A percentile compares a stretch with the other conserved stretches of the same genome.
Evolutionary conservation across 2,113 vertebrate genomes (phyloP).

Genomic region (Symphodus melops): DNA sequence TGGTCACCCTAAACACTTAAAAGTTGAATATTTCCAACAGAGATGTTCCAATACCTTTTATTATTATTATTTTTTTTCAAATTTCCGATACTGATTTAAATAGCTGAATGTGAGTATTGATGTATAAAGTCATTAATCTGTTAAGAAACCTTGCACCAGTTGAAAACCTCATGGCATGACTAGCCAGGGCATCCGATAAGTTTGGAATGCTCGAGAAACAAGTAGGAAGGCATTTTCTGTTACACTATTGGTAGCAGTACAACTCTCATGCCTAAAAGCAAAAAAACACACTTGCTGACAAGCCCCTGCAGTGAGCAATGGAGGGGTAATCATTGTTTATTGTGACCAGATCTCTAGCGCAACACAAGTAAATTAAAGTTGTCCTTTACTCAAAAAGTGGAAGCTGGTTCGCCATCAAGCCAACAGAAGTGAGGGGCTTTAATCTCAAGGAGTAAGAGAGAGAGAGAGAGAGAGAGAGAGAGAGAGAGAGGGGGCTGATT

Average conservation of each 20-base stretch:
- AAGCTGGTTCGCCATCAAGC: constrained; percentile 40
- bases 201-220: too few relatives aligned
- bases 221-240: neutral
- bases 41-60: too few relatives aligned
- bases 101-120: too few relatives aligned
- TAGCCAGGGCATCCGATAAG: too few relatives aligned
- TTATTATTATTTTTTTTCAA: too few relatives aligned
- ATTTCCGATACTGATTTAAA: too few relatives aligned
- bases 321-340: constrained; percentile 45
- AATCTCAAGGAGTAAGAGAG: constrained; percentile 33
- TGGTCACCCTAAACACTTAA: neutral
- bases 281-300: constrained; percentile 22
- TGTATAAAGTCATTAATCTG: too few relatives aligned
- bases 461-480: constrained; percentile 5
- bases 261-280: neutral
- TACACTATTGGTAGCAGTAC: neutral
- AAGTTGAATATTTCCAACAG: too few relatives aligned
- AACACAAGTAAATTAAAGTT: constrained; percentile 24
- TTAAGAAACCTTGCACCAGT: too few relatives aligned
- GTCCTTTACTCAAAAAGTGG: constrained; percentile 12
- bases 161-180: too few relatives aligned
- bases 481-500: constrained; percentile 51
- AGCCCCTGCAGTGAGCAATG: constrained; percentile 23
- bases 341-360: constrained; percentile 30
- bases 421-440: constrained; percentile 41